Evolutionary conservation across 23 tunicate species (phyloP).

Genomic region (Ciona savignyi): DNA sequence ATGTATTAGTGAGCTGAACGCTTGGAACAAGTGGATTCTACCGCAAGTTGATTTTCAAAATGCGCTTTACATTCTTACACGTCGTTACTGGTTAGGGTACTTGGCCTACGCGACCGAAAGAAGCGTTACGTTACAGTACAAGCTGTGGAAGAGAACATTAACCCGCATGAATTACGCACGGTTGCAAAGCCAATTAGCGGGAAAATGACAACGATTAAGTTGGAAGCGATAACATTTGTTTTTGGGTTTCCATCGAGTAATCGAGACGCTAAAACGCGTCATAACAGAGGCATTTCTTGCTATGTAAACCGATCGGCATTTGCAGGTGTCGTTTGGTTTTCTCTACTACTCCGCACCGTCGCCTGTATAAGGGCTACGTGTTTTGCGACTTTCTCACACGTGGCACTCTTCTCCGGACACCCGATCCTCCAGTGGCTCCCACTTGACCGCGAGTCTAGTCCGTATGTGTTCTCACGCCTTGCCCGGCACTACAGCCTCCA

Average conservation of each 20-base stretch:
- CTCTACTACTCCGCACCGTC: background rate
- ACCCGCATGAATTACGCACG: too few species aligned
- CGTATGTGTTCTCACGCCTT: background rate
- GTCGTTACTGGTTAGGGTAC: background rate
- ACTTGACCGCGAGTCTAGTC: conserved; percentile 1
- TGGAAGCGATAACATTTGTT: background rate
- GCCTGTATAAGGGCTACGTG: background rate
- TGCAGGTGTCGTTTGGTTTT: background rate
- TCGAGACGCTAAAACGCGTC: too few species aligned
- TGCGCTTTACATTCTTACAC: background rate
- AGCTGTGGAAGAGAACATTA: too few species aligned
- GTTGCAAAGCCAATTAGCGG: too few species aligned
- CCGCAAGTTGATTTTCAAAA: background rate
- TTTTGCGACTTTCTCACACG: conserved; percentile 1
- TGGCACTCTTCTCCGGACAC: background rate
- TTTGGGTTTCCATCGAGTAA: background rate
- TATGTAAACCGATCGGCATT: background rate
- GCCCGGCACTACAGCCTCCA: conserved; percentile 3
- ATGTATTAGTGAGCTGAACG: too few species aligned
- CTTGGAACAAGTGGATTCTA: too few species aligned
- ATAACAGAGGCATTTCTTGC: too few species aligned
- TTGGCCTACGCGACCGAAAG: background rate
- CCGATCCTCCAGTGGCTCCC: background rate
- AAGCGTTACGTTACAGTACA: background rate
- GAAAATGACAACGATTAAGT: background rate